Base-by-base conservation (phyloP, 2,113 vertebrate species). In the Pygoscelis antarcticus region DNA sequence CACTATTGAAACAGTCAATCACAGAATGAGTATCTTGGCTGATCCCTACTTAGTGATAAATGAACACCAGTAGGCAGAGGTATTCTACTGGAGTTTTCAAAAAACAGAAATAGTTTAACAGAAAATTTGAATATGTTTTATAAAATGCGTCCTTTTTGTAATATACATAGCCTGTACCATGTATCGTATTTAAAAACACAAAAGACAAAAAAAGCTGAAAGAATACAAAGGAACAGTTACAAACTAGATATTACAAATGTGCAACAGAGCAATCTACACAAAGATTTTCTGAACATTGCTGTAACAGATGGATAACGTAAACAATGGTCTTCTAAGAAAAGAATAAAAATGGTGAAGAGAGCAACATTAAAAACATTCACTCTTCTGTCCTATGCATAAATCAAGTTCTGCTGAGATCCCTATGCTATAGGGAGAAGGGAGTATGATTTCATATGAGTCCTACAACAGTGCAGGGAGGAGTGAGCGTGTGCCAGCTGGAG, bases 361-460 rank as follows among this genome's bases (percentile, higher is more conserved):
- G 21, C 17, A 70, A 11, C 2, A 49, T 18, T 21, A 69, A 82
- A 69, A 82, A 40, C 27, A 36, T 27, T 23, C 9, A 21, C 21
- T 57, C 19, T 6, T 36, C 47, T n/a, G 8, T 12, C 27, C 72
- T 9, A 8, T 6, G 34, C 42, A 25, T 7, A 71, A 40, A 18
- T 8, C 38, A 58, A 78, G 47, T 0, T n/a, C 46, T 42, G 74
- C 70, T 36, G 42, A 62, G 42, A 52, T 2, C 25, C 47, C 71
- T 17, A 6, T 1, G 11, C 44, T 36, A 32, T 0, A 55, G 32
- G 20, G 36, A 76, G 27, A 20, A 75, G 42, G 30, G 20, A 72
- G 19, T 1, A 21, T 1, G 32, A 46, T 0, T 68, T 52, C 21
- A 7, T 4, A 16, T 0, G 3, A 54, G 55, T 1, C 8, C 82